phyloP scores from a whole-genome alignment of 2,113 vertebrate genomes.

The Hippocampus comes region DNA sequence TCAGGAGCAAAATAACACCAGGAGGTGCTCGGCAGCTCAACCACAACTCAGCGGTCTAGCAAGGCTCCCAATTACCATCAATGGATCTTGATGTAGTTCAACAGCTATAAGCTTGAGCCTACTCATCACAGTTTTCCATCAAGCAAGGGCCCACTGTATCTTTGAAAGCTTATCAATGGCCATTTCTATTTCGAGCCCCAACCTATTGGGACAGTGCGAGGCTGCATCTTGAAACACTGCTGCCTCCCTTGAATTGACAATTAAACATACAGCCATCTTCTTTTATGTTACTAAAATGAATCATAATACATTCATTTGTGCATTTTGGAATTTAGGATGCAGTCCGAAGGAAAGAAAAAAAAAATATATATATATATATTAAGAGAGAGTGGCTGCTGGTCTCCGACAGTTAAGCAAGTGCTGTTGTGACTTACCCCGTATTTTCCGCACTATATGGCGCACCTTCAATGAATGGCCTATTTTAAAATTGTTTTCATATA shows the following conservation, averaged over 20 bases:
- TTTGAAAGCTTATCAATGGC: conserved; percentile 26
- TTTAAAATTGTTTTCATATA: too few relatives aligned
- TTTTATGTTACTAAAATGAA: neutral
- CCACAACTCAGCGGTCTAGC: conserved; percentile 39
- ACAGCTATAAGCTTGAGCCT: conserved; percentile 27
- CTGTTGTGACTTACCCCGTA: too few relatives aligned
- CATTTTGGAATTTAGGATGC: neutral
- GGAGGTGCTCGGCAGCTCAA: conserved; percentile 9
- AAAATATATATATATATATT: too few relatives aligned
- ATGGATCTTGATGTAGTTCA: conserved; percentile 39
- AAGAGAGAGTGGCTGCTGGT: neutral
- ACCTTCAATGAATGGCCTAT: too few relatives aligned
- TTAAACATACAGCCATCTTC: neutral
- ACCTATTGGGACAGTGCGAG: conserved; percentile 7
- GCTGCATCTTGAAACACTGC: neutral
- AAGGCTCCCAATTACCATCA: conserved; percentile 52
- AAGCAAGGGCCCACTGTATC: conserved; percentile 14
- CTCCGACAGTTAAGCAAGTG: too few relatives aligned
- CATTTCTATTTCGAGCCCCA: conserved; percentile 22
- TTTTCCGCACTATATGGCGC: too few relatives aligned
- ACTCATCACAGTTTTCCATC: conserved; percentile 35
- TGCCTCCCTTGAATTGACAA: neutral
- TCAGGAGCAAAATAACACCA: conserved; percentile 36
- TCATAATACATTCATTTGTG: neutral
- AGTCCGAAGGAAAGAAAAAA: neutral